phyloP scores from a whole-genome alignment of 2,797 vertebrate species.

The Platyrinchus mystaceus region DNA sequence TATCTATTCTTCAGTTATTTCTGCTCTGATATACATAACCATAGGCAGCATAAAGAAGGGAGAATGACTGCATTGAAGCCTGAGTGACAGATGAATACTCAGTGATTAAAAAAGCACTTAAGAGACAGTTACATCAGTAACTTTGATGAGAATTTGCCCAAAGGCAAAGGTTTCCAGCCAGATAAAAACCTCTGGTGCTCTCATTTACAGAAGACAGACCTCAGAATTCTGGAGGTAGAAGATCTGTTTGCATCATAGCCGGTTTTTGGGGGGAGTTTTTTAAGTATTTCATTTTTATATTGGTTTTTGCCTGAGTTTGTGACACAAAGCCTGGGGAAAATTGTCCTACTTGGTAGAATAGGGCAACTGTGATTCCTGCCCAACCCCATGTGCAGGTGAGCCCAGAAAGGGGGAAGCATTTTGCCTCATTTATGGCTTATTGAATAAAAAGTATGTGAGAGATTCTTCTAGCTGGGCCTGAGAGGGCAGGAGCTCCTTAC shows the following conservation, averaged over 20 bases:
- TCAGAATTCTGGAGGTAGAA: not conserved
- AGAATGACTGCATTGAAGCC: constrained; percentile 65
- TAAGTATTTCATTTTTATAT: not conserved
- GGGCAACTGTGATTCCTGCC: not conserved
- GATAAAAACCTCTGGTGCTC: not conserved
- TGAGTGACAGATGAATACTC: constrained; percentile 66
- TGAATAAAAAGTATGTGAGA: not conserved
- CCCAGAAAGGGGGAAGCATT: not conserved
- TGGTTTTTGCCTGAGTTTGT: not conserved
- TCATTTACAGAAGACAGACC: not conserved
- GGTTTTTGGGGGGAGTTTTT: not conserved
- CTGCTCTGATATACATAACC: constrained; percentile 70
- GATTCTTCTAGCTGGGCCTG: not conserved
- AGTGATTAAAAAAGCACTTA: constrained; percentile 48
- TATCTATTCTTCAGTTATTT: constrained; percentile 68
- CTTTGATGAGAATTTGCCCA: constrained; percentile 12
- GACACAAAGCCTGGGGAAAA: not conserved
- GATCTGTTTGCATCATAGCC: not conserved
- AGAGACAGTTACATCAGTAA: constrained; percentile 44
- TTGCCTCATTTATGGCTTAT: not conserved
- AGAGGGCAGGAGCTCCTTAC: not conserved
- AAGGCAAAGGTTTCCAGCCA: constrained; percentile 53
- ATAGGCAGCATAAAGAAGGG: constrained; percentile 57
- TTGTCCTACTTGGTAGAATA: not conserved
- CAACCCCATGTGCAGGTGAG: rapidly evolving